These are phyloP conservation scores for Gerris lacustris DNA, from an alignment of 2,888 invertebrate species.

Conservation along the genomic window DNA sequence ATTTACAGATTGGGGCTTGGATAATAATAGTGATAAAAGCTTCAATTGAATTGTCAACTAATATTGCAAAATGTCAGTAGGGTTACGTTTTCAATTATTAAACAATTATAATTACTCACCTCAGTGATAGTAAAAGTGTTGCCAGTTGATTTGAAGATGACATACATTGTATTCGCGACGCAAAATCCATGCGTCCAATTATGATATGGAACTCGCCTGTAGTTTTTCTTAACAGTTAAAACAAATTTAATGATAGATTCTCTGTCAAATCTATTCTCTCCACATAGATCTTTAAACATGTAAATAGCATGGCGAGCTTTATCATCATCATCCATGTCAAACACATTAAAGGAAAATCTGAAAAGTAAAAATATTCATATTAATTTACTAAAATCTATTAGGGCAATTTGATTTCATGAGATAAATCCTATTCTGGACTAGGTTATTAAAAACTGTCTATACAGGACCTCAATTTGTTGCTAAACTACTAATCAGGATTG, in stretches of 20 bases:
- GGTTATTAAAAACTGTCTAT: background rate
- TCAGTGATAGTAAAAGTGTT: conserved; percentile 47
- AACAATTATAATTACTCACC: conserved; percentile 38
- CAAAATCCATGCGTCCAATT: conserved; percentile 83
- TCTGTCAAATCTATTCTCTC: conserved; percentile 50
- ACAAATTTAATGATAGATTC: conserved; percentile 58
- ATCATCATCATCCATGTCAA: conserved; percentile 52
- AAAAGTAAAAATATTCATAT: background rate
- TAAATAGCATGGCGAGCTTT: conserved; percentile 59
- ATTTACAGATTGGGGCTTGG: too few relatives aligned
- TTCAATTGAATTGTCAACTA: too few relatives aligned
- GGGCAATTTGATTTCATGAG: background rate
- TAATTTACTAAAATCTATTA: background rate
- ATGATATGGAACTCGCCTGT: conserved; percentile 70
- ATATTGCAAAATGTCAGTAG: too few relatives aligned
- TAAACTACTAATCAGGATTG: too few relatives aligned
- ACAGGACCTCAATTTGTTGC: too few relatives aligned
- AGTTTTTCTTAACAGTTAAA: conserved; percentile 72
- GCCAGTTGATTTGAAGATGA: conserved; percentile 50
- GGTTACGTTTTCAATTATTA: too few relatives aligned
- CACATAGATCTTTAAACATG: conserved; percentile 67
- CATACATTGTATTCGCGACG: conserved; percentile 72
- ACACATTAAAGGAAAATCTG: conserved; percentile 52
- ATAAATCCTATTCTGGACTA: too few relatives aligned
- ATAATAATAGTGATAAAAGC: too few relatives aligned